A percentile compares a stretch with the other conserved stretches of the same genome.
Conservation (phyloP, 64 coral and sea anemone species). For the Actinia equina region DNA sequence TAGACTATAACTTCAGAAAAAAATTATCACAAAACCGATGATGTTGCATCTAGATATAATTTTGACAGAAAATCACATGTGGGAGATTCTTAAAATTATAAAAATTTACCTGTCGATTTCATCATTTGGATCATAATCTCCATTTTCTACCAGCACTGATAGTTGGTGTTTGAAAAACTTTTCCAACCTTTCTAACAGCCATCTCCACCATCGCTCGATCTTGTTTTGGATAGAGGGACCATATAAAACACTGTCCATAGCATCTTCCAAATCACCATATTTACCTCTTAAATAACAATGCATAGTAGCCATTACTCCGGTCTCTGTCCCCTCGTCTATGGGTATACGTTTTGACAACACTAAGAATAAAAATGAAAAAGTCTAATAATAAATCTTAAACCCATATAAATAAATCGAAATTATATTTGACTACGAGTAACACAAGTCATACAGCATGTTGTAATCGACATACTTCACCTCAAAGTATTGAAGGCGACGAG, state of each 20-base stretch:
- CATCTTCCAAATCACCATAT: conserved; percentile 13
- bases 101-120: neutral
- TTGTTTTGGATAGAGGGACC: conserved; percentile 10
- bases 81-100: no score
- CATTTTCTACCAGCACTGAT: neutral
- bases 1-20: no score
- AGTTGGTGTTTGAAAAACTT: neutral
- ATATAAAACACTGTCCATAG: conserved; percentile 17
- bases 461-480: neutral
- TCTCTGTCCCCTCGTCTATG: no score
- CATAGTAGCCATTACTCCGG: conserved; percentile 8
- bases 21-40: no score
- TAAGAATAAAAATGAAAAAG: no score
- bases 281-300: conserved; percentile 14
- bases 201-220: neutral
- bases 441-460: no score
- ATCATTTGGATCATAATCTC: conserved; percentile 23
- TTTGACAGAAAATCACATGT: no score
- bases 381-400: no score
- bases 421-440: no score
- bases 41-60: no score
- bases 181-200: conserved; percentile 8
- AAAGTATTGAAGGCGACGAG: neutral
- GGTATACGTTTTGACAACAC: neutral
- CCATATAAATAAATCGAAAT: no score